Percentiles rank a stretch among this genome's conserved stretches.
phyloP scores from a whole-genome alignment of 2,113 vertebrate genomes.

The Etheostoma cragini region DNA sequence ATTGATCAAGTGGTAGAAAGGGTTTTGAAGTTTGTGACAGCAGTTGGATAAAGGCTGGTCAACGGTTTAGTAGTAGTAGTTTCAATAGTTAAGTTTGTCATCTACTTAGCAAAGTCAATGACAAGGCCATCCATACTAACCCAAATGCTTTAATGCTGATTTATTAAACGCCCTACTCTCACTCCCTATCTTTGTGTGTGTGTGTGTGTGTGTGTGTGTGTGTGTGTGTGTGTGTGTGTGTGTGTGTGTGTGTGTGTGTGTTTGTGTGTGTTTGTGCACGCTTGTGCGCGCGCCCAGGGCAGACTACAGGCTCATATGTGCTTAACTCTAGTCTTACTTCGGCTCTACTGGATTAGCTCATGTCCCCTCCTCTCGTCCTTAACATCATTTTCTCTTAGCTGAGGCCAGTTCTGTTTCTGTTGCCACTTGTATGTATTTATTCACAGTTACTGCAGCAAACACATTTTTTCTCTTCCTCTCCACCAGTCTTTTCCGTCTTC shows the following conservation, averaged over 20 bases:
- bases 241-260: slow-evolving; percentile 20
- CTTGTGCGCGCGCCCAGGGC: slow-evolving; percentile 54
- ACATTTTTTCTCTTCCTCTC: slow-evolving; percentile 58
- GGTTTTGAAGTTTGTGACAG: slow-evolving; percentile 10
- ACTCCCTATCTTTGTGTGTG: slow-evolving; percentile 13
- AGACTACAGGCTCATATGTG: slow-evolving; percentile 64
- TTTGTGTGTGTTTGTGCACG: no score
- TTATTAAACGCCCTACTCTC: slow-evolving; percentile 47
- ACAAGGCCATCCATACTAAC: slow-evolving; percentile 46
- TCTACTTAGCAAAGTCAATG: slow-evolving; percentile 35
- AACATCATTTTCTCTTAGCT: slow-evolving; percentile 28
- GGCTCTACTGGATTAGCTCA: slow-evolving; percentile 70
- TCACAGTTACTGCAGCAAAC: slow-evolving; percentile 68
- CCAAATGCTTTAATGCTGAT: slow-evolving; percentile 45
- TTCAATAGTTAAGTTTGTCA: slow-evolving; percentile 30
- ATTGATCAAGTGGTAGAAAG: neutral
- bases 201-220: neutral
- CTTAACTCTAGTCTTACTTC: slow-evolving; percentile 69
- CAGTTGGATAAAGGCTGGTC: neutral
- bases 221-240: neutral
- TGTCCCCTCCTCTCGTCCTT: slow-evolving; percentile 48
- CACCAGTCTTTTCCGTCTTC: slow-evolving; percentile 32
- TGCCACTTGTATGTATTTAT: slow-evolving; percentile 73
- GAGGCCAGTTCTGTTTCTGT: slow-evolving; percentile 64
- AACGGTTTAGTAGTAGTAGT: neutral